Evolutionary conservation across 2,113 vertebrate species (phyloP), one percentile per base, ranked within the genome.

Genomic region (Nettapus auritus): DNA sequence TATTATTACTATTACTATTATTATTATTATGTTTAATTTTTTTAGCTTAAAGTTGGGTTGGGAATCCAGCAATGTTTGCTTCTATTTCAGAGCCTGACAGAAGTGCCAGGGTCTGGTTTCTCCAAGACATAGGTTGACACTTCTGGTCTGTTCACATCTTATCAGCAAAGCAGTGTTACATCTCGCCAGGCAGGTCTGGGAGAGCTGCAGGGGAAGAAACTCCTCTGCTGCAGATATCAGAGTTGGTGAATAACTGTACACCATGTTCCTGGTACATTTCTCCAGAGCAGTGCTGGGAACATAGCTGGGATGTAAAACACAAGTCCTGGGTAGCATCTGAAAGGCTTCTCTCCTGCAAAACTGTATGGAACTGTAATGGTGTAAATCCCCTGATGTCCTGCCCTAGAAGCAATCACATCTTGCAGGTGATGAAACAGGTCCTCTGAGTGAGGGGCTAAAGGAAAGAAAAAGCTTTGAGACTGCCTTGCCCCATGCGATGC

Each of bases 121-220:
- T 78, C 79, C 42, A 81, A 78, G 64, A 94, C 64, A 78, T n/a
- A 57, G 56, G 33, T 94, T 95, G 82, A 93, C 71, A 52, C 56
- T 83, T 93, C 64, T 83, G 82, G 63, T 91, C 71, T 90, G 85
- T 36, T 94, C 82, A 22, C 11, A 71, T 94, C 60, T 83, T 33
- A 52, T 93, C 67, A 93, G 56, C 42, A 60, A 68, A 86, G 56
- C 16, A 1, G 60, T 78, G 71, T 81, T 89, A 86, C 83, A 89
- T 86, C 71, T 9, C 2, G 52, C 60, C 63, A 78, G 60, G 26
- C 79, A 86, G 69, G 57, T 31, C 48, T 60, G 44, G 52, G 56
- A 90, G 33, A 48, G 59, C 56, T 94, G 29, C 57, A 68, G 11
- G 70, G 86, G 10, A 14, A 86, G 73, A 94, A 90, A 57, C 62